Conservation (phyloP, 2,113 vertebrate species). For the Nothobranchius kuhntae region DNA sequence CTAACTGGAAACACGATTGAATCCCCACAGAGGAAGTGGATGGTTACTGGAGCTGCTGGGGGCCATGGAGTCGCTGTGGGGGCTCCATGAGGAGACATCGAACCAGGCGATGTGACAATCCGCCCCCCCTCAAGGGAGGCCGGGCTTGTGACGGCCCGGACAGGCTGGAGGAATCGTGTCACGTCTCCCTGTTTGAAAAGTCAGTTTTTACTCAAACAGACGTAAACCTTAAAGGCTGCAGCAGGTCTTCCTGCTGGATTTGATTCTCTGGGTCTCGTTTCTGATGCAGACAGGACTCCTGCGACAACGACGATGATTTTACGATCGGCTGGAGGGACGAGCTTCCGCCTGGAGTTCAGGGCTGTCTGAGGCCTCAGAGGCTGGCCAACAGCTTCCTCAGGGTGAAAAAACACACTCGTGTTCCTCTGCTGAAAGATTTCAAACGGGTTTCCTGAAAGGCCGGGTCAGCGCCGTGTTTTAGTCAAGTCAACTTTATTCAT, state of each 20-base stretch:
- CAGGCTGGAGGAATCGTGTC: constrained; percentile 81
- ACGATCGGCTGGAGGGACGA: constrained; percentile 70
- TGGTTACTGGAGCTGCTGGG: constrained; percentile 92
- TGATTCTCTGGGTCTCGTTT: constrained; percentile 5
- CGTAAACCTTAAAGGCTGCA: not conserved
- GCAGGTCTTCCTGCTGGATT: not conserved
- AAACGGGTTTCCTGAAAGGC: no score
- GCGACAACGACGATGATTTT: constrained; percentile 87
- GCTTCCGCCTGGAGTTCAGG: constrained; percentile 77
- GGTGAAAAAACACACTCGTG: constrained; percentile 66
- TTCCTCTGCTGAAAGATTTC: no score
- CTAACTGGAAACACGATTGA: no score
- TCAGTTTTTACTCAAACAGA: constrained; percentile 43
- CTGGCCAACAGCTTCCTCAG: constrained; percentile 85
- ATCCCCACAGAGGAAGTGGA: constrained; percentile 81
- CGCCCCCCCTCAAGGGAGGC: constrained; percentile 78
- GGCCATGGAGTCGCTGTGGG: constrained; percentile 83
- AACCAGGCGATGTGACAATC: constrained; percentile 85
- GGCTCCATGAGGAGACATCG: constrained; percentile 79
- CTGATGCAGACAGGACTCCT: constrained; percentile 81
- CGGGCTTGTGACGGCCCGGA: constrained; percentile 74
- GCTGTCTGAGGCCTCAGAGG: constrained; percentile 81
- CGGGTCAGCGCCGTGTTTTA: no score
- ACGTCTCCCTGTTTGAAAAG: constrained; percentile 84
- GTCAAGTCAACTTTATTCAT: no score